A percentile compares a stretch with the other conserved stretches of the same genome.
phyloP scores from a whole-genome alignment of 2,888 invertebrate genomes.

The Pheosia gnoma region DNA sequence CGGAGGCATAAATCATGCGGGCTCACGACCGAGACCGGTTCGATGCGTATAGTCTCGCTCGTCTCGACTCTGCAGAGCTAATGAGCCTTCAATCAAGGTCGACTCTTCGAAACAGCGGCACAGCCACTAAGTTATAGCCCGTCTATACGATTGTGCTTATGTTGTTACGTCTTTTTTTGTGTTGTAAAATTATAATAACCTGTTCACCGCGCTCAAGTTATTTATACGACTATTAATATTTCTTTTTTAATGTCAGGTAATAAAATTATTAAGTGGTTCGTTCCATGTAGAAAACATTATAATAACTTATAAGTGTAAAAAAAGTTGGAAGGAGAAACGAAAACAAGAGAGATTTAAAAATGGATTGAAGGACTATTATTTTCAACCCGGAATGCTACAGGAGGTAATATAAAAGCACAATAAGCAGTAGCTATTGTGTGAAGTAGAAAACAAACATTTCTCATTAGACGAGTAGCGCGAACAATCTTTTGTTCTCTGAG shows the following conservation, averaged over 20 bases:
- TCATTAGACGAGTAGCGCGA: slow-evolving; percentile 78
- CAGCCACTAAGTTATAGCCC: slow-evolving; percentile 58
- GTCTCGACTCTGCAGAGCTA: slow-evolving; percentile 64
- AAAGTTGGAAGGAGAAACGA: slow-evolving; percentile 12
- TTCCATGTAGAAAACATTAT: slow-evolving; percentile 18
- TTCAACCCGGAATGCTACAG: slow-evolving; percentile 54
- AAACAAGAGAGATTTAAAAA: slow-evolving; percentile 2
- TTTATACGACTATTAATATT: slow-evolving; percentile 14
- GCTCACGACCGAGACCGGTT: slow-evolving; percentile 75
- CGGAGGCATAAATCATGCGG: slow-evolving; percentile 79
- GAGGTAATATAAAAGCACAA: slow-evolving; percentile 69
- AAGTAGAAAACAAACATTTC: slow-evolving; percentile 80
- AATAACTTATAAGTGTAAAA: slow-evolving; percentile 8
- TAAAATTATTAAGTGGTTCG: slow-evolving; percentile 15
- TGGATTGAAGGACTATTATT: slow-evolving; percentile 48
- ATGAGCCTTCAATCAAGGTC: slow-evolving; percentile 83
- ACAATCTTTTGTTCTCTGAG: slow-evolving; percentile 74
- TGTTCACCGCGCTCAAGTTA: slow-evolving; percentile 15
- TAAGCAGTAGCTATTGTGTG: slow-evolving; percentile 73
- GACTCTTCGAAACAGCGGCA: slow-evolving; percentile 56
- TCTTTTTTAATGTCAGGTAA: slow-evolving; percentile 7
- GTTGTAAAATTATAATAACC: slow-evolving; percentile 14
- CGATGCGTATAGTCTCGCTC: slow-evolving; percentile 54
- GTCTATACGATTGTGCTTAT: slow-evolving; percentile 39
- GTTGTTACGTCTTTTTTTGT: slow-evolving; percentile 11